phyloP scores from a whole-genome alignment of 1,140 invertebrate genomes.

The Lucilia sericata region DNA sequence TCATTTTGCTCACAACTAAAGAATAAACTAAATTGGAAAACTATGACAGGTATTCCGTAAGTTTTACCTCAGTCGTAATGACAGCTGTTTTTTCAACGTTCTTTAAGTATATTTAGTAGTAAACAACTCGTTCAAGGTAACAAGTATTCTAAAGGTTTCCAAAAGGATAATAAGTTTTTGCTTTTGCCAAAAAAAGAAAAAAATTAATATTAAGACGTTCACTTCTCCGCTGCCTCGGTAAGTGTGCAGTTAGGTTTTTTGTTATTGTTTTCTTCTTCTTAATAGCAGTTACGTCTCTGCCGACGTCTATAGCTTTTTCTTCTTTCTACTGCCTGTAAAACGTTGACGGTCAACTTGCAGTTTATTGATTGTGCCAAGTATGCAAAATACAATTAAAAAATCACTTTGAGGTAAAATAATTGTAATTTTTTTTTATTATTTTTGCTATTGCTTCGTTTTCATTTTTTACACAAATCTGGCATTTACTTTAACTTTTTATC shows the following conservation, averaged over 20 bases:
- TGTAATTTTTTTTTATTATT: not conserved
- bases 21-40: conserved; percentile 49
- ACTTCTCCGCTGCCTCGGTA: conserved; percentile 16
- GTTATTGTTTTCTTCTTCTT: not conserved
- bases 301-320: not conserved
- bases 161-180: not conserved
- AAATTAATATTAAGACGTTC: not conserved
- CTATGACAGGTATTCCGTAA: conserved; percentile 38
- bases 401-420: not conserved
- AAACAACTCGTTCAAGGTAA: conserved; percentile 3
- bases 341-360: conserved; percentile 29
- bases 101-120: not conserved
- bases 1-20: conserved; percentile 73
- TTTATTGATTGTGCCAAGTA: conserved; percentile 39
- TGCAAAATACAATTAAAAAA: conserved; percentile 24
- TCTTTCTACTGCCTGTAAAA: not conserved
- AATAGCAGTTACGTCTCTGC: conserved; percentile 44
- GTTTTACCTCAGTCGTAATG: too few relatives aligned
- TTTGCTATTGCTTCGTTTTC: not conserved
- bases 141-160: too few relatives aligned
- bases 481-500: not conserved
- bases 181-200: not conserved
- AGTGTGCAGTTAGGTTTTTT: not conserved
- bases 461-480: not conserved
- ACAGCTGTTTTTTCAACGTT: not conserved